Base-by-base conservation (phyloP, 2,888 invertebrate species). In the Loripinus fragilis region DNA sequence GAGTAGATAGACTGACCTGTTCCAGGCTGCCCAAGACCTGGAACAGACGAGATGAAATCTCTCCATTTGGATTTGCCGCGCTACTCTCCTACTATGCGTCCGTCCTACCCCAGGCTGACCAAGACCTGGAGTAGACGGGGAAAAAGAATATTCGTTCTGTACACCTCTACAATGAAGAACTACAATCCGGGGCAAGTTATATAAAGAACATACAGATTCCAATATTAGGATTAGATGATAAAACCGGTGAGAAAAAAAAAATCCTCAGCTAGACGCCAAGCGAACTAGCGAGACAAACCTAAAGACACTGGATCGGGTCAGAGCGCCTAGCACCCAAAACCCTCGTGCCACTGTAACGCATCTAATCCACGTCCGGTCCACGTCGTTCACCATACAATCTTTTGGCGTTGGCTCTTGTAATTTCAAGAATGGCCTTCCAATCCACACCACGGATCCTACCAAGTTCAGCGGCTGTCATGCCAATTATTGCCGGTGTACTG, bases 101-200 rank as follows among this genome's bases (percentile, higher is more conserved):
- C n/a, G n/a, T n/a, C n/a, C n/a, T n/a, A n/a, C n/a, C n/a, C n/a
- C n/a, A n/a, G n/a, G n/a, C n/a, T n/a, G n/a, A n/a, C n/a, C n/a
- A n/a, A n/a, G n/a, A n/a, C n/a, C n/a, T n/a, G n/a, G n/a, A n/a
- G n/a, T n/a, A n/a, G n/a, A n/a, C n/a, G n/a, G n/a, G n/a, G n/a
- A n/a, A n/a, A n/a, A n/a, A n/a, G n/a, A n/a, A n/a, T n/a, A n/a
- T 3, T 38, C n/a, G 25, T 67, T 20, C 12, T 38, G 1, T n/a
- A 67, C 23, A 7, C 67, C 67, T 15, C 67, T 2, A 42, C 67
- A 67, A n/a, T 67, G 67, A 1, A 67, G 45, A 8, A 67, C 67
- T 42, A 67, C 1, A 5, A 60, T 1, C 28, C 17, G 12, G 1
- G 60, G 60, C 25, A 33, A 2, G 20, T 25, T 55, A 2, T 8